Base-by-base conservation (phyloP, 2,888 invertebrate genomes). In the Phlogophora meticulosa region DNA sequence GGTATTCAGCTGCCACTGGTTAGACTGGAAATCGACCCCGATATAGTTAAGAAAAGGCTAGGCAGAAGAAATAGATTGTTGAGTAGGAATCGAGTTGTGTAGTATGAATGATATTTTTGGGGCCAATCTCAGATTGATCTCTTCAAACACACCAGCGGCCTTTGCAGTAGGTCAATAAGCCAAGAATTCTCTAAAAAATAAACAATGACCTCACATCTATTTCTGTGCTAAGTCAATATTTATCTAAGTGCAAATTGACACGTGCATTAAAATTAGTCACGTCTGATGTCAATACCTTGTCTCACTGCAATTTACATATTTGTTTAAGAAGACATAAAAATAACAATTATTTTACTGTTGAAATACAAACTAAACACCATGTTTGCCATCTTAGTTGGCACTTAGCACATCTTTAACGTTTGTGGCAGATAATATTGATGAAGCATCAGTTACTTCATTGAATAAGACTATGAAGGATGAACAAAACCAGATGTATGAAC, bases 181-280 rank as follows among this genome's bases (percentile, higher is more conserved):
- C 22, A 20, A 32, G 38, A 32, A 61, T 24, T 62, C 20, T 73
- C 28, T 28, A 40, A 66, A 80, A 72, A 72, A 55, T 45, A 64
- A 72, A 62, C 38, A 28, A 52, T 72, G 57, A 60, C 28, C 46
- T 76, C 82, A 81, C 40, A 17, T 48, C 51, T 79, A 81, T 79
- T 69, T 67, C 48, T 59, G 67, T 52, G 36, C 52, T 32, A 56
- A 61, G 42, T 59, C 28, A 81, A 72, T 81, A 68, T 81, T 81
- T 65, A 59, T 53, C 38, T 66, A 59, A 52, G 42, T 73, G 68
- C 42, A 62, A 69, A 74, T 79, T 46, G 52, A 63, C 69, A 69
- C 65, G 68, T 64, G 64, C 36, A 9, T n/a, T n/a, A n/a, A n/a
- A n/a, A 46, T 56, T 56, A 38, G 59, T 56, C 80, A 74, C 69